These are phyloP conservation scores for Zosterops pallidus DNA, from an alignment of 2,113 vertebrate species.

Conservation along the genomic window DNA sequence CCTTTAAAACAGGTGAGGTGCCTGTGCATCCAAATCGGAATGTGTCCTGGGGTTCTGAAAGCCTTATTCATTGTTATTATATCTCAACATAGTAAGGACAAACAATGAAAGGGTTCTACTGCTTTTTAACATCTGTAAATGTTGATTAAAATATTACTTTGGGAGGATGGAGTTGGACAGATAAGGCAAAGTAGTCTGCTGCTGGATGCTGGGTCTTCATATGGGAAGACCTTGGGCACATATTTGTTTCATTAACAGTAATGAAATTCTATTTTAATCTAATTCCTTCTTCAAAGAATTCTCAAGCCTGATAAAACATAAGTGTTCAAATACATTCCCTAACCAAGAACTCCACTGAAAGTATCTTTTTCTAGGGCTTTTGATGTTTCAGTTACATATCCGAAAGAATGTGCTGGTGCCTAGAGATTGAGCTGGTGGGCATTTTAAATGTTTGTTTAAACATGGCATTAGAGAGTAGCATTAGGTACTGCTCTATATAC, in stretches of 20 bases:
- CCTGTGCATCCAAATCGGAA: not conserved
- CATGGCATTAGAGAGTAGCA: not conserved
- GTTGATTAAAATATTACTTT: not conserved
- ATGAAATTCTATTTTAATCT: not conserved
- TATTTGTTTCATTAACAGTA: not conserved
- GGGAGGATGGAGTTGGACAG: not conserved
- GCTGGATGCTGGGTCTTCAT: not conserved
- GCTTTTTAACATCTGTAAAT: not conserved
- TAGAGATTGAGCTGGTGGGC: not conserved
- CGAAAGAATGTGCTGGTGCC: not conserved
- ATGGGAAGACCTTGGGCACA: not conserved
- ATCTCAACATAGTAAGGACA: not conserved
- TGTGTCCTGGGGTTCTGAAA: not conserved
- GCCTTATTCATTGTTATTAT: accelerated
- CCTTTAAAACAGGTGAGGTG: constrained; percentile 89
- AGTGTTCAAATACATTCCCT: not conserved
- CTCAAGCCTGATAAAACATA: not conserved
- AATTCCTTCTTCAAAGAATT: not conserved
- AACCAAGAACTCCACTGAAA: not conserved
- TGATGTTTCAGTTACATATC: not conserved
- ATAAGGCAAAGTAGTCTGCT: not conserved
- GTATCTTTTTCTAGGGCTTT: not conserved
- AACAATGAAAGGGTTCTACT: not conserved
- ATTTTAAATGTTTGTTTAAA: not conserved
- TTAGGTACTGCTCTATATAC: not conserved